Conservation (phyloP, 2,888 invertebrate genomes). For the Drosophila siamana region DNA sequence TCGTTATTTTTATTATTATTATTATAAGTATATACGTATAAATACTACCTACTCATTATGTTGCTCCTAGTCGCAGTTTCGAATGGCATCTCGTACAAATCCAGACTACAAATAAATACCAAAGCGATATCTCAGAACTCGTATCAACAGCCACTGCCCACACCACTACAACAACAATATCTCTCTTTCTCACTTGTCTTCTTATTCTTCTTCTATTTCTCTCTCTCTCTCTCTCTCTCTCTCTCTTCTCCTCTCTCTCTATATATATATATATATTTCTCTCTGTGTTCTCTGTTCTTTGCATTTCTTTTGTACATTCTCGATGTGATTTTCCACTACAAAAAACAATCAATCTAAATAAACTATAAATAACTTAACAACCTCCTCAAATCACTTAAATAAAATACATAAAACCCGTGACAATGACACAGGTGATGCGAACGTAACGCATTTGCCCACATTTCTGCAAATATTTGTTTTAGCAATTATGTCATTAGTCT, state of each 20-base stretch:
- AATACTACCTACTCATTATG: conserved; percentile 16
- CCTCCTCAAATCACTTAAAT: conserved; percentile 31
- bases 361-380: conserved; percentile 37
- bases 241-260: conserved; percentile 54
- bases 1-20: background rate
- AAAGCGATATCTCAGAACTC: conserved; percentile 29
- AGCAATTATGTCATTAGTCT: conserved; percentile 82
- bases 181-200: conserved; percentile 61
- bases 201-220: conserved; percentile 52
- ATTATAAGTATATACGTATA: conserved; percentile 2
- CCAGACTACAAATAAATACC: conserved; percentile 16
- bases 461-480: conserved; percentile 84
- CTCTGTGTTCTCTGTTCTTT: conserved; percentile 61
- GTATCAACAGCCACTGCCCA: conserved; percentile 57
- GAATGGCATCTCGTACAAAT: conserved; percentile 39
- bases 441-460: conserved; percentile 83
- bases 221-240: conserved; percentile 49
- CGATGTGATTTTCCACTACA: conserved; percentile 57
- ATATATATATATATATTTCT: conserved; percentile 58
- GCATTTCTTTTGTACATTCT: conserved; percentile 67
- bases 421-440: conserved; percentile 83
- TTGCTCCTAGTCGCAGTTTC: conserved; percentile 15
- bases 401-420: conserved; percentile 34
- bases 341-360: background rate
- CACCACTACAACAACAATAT: conserved; percentile 60